Conservation (phyloP, 1,140 invertebrate genomes). For the Trypoxylus dichotomus region DNA sequence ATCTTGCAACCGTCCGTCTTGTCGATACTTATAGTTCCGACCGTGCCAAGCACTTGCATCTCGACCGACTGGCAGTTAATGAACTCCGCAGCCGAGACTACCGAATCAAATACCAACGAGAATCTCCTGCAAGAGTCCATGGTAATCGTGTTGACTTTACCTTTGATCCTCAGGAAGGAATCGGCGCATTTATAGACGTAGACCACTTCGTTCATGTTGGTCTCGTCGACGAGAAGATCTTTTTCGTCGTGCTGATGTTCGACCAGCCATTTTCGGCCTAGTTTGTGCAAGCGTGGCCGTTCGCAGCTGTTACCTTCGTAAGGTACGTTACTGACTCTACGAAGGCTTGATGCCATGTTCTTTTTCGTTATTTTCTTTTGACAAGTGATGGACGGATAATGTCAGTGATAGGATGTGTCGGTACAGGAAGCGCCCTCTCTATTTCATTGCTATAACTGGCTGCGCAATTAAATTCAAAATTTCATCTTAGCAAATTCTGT, state of each 20-base stretch:
- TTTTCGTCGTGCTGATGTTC: background rate
- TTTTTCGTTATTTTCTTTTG: no score
- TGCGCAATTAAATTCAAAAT: no score
- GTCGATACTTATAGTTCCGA: background rate
- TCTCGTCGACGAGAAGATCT: background rate
- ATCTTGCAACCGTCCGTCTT: conserved; percentile 14
- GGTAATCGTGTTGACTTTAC: conserved; percentile 9
- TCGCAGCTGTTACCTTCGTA: background rate
- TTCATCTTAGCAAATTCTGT: no score
- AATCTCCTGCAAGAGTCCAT: conserved; percentile 9
- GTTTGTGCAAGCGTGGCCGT: background rate
- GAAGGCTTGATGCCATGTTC: no score
- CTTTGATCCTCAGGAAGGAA: background rate
- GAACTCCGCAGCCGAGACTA: background rate
- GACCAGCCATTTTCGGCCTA: conserved; percentile 5
- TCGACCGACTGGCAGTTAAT: background rate
- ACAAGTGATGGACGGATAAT: no score
- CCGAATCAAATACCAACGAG: background rate
- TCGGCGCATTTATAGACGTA: conserved; percentile 1
- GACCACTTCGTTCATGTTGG: conserved; percentile 1
- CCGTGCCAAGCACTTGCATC: background rate
- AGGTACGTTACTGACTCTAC: background rate
- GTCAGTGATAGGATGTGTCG: no score
- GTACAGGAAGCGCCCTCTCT: no score
- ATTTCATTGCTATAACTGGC: no score